Evolutionary conservation across 2,888 invertebrate genomes (phyloP), one percentile per base, ranked within the genome.

Genomic region (Volucella inflata): DNA sequence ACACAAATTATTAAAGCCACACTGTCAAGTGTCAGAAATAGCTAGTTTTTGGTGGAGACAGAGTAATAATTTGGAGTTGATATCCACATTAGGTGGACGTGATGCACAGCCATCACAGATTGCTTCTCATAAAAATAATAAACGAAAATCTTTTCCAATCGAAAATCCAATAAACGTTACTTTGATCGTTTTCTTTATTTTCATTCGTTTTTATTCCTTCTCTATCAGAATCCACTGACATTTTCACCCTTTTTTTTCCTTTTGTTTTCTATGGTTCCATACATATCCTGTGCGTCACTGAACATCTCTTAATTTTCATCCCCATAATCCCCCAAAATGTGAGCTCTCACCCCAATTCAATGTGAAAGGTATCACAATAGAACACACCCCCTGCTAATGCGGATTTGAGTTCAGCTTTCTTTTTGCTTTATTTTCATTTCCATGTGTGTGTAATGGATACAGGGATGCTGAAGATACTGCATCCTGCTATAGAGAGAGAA

Each of bases 161-260:
- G 81, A 85, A 85, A 81, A 85, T 85, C 85, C 85, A 85, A 81
- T 85, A 85, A 85, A 68, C 81, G 72, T 85, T 77, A 81, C 72
- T 71, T 64, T 85, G 81, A 85, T 81, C 85, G 85, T 68, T 81
- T 81, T 62, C 65, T 76, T 77, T 40, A 50, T 51, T 42, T 81
- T 64, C 59, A 76, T 65, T 85, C 81, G 60, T 75, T 77, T 81
- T 68, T 81, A 85, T 77, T 80, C 48, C 59, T 40, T 57, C 17
- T 38, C 67, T 36, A 68, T 65, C 80, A 70, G 48, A 42, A 57
- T 76, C 72, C 65, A 65, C 60, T 81, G 71, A 81, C 85, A 57
- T 40, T 67, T 85, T 76, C 60, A 67, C 76, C 81, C 76, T 62
- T 84, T 78, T 79, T 57, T 50, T n/a, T 21, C n/a, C n/a, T n/a